Conservation (phyloP, 2,113 vertebrate species). For the Chloropsis hardwickii region DNA sequence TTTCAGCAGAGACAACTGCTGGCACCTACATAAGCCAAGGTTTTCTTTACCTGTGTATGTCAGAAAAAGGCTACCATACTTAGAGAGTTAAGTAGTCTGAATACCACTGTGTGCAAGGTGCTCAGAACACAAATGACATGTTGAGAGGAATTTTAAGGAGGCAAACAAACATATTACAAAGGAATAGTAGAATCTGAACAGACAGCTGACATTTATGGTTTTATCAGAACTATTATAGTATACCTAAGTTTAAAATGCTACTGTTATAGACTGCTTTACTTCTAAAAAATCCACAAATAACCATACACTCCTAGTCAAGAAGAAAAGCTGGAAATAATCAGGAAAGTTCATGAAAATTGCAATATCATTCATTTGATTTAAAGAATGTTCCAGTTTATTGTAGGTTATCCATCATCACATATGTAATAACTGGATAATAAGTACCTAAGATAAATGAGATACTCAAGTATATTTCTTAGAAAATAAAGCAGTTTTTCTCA, state of each 20-base stretch:
- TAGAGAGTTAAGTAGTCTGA: not conserved
- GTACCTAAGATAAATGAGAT: not conserved
- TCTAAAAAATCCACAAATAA: not conserved
- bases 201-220: not conserved
- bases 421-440: not conserved
- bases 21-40: not conserved
- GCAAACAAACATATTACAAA: not conserved
- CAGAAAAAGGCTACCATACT: not conserved
- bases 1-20: not conserved
- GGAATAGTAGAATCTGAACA: not conserved
- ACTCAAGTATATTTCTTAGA: not conserved
- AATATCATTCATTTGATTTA: not conserved
- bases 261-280: not conserved
- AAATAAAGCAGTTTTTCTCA: not conserved
- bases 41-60: not conserved
- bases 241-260: not conserved
- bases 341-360: not conserved
- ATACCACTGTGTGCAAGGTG: not conserved
- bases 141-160: not conserved
- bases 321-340: not conserved
- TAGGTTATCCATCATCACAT: not conserved
- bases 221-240: not conserved
- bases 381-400: not conserved
- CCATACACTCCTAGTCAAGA: not conserved
- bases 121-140: not conserved